phyloP scores from a whole-genome alignment of 1,140 invertebrate species.

The Apis laboriosa region DNA sequence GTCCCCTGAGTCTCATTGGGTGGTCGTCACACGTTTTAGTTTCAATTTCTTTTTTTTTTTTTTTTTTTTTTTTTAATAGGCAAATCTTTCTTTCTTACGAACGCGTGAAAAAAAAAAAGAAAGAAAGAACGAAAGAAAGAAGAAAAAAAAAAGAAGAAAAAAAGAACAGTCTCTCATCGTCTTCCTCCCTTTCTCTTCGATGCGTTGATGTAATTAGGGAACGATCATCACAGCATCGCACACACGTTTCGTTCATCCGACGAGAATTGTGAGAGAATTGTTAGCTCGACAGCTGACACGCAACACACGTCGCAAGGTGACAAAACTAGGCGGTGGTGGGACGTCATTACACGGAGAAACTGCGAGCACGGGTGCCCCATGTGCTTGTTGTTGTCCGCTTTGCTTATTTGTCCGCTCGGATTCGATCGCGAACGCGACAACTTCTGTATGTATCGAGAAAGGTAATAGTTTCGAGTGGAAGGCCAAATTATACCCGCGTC shows the following conservation, averaged over 20 bases:
- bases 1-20: conserved; percentile 54
- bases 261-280: neutral
- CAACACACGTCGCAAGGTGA: neutral
- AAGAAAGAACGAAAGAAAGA: too few relatives aligned
- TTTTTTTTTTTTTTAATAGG: conserved; percentile 8
- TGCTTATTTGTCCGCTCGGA: neutral
- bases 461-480: neutral
- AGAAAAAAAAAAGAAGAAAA: too few relatives aligned
- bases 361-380: conserved; percentile 69
- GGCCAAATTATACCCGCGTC: neutral
- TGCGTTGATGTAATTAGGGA: neutral
- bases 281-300: neutral
- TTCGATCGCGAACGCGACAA: conserved; percentile 12
- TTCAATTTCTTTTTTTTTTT: conserved; percentile 3
- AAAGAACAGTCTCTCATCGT: neutral
- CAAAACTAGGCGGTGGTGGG: conserved; percentile 20
- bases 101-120: neutral
- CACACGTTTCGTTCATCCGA: neutral
- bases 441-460: neutral
- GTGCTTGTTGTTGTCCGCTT: neutral
- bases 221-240: neutral
- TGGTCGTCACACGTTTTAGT: neutral
- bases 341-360: conserved; percentile 69
- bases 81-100: neutral
- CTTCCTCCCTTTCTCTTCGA: conserved; percentile 22